A percentile compares a stretch with the other conserved stretches of the same genome.
phyloP scores from a whole-genome alignment of 2,113 vertebrate genomes.

The Sapajus apella region DNA sequence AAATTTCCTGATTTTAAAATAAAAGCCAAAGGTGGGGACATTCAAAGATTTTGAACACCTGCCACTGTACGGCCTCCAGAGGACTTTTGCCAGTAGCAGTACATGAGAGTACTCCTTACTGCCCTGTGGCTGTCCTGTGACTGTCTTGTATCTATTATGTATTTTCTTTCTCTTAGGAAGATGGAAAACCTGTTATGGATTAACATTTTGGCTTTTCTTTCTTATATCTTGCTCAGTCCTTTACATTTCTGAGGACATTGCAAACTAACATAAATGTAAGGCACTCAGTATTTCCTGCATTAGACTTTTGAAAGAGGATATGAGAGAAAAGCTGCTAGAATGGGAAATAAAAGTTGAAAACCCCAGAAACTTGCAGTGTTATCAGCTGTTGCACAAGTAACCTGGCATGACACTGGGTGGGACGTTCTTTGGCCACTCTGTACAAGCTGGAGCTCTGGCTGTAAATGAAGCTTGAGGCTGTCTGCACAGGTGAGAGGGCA shows the following conservation, averaged over 20 bases:
- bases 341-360: neutral
- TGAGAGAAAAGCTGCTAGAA: neutral
- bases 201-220: neutral
- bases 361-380: neutral
- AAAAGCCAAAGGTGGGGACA: neutral
- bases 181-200: neutral
- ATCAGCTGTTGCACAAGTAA: neutral
- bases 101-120: neutral
- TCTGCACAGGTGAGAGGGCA: neutral
- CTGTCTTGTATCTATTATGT: neutral
- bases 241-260: neutral
- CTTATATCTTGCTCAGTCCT: neutral
- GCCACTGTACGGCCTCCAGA: neutral
- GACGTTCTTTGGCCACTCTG: fast-evolving
- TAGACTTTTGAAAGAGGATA: neutral
- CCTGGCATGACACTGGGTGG: fast-evolving
- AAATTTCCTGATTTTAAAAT: neutral
- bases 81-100: neutral
- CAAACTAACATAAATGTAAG: neutral
- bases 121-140: neutral
- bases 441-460: neutral
- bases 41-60: neutral
- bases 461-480: neutral
- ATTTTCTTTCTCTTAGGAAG: neutral
- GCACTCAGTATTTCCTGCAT: neutral